phyloP scores from a whole-genome alignment of 2,113 vertebrate genomes.

The Asarcornis scutulata region DNA sequence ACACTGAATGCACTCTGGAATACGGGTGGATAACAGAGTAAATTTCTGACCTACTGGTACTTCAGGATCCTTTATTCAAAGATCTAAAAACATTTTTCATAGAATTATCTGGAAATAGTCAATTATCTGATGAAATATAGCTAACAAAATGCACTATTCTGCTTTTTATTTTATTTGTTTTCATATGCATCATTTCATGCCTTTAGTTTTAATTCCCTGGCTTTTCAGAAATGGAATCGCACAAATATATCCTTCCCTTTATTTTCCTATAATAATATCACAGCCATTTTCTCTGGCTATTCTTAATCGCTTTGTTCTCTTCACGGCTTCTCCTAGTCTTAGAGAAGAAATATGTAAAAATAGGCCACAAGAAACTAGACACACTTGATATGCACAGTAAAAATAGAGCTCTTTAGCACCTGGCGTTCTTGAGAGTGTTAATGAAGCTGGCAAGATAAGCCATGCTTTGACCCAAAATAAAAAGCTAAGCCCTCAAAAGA shows the following conservation, averaged over 20 bases:
- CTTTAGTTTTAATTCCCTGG: not conserved
- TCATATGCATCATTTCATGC: not conserved
- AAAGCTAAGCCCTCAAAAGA: slow-evolving; percentile 1
- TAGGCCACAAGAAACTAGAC: slow-evolving; percentile 60
- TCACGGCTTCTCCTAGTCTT: slow-evolving; percentile 25
- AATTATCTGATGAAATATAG: not conserved
- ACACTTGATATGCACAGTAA: slow-evolving; percentile 45
- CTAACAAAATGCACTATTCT: not conserved
- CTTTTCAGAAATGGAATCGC: slow-evolving; percentile 3
- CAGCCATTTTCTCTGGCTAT: slow-evolving; percentile 29
- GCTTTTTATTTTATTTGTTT: not conserved
- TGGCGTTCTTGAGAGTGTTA: slow-evolving; percentile 60
- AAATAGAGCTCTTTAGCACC: slow-evolving; percentile 71
- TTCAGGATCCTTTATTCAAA: not conserved
- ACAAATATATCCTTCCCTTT: not conserved
- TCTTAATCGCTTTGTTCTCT: not conserved
- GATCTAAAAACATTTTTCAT: not conserved
- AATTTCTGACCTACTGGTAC: not conserved
- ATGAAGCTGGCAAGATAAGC: slow-evolving; percentile 51
- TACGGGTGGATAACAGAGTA: not conserved
- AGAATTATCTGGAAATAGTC: not conserved
- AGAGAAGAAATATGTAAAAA: slow-evolving; percentile 65
- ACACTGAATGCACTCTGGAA: not conserved
- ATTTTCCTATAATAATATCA: slow-evolving; percentile 22
- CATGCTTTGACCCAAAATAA: slow-evolving; percentile 60